Evolutionary conservation across 2,888 invertebrate species (phyloP), one percentile per base, ranked within the genome.

Genomic region (Leucania comma): DNA sequence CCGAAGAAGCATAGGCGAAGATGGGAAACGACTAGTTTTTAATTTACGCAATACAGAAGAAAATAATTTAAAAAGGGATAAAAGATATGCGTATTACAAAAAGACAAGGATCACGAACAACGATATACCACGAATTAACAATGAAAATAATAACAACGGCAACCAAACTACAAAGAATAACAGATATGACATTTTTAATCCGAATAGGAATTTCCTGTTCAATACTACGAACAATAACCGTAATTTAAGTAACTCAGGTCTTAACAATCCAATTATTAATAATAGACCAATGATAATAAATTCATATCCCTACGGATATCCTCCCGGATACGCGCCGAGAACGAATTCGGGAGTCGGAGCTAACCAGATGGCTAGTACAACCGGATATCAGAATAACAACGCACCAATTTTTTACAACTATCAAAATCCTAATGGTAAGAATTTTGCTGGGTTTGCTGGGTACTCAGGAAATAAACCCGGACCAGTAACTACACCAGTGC

Each of bases 221-320:
- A 75, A 80, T 10, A 38, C 12, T 3, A 75, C 64, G 0, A 65
- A 22, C 42, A 53, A 26, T 6, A 46, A 54, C 26, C 35, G 6
- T 1, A 58, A 48, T 48, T 4, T 42, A 10, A 53, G 29, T 12
- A 56, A 58, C 26, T 58, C 56, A 1, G 26, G 38, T 10, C 0
- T 46, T 1, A 32, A 57, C 2, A 32, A 57, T 1, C 48, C 3
- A 53, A 22, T 17, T 9, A 20, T 8, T 48, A 70, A 56, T 24
- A 50, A 51, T 2, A 51, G 53, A 38, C 62, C 29, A 8, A 9
- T 54, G 1, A 14, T 53, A 12, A 48, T 53, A 20, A 57, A 60
- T 46, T 76, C 78, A 0, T 76, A 78, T 61, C 78, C 81, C 14
- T 80, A 81, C 57, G 63, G 77, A 17, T 76, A 78, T 51, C 81